Evolutionary conservation across 1,140 invertebrate species (phyloP).

Genomic region (Bactericera cockerelli): DNA sequence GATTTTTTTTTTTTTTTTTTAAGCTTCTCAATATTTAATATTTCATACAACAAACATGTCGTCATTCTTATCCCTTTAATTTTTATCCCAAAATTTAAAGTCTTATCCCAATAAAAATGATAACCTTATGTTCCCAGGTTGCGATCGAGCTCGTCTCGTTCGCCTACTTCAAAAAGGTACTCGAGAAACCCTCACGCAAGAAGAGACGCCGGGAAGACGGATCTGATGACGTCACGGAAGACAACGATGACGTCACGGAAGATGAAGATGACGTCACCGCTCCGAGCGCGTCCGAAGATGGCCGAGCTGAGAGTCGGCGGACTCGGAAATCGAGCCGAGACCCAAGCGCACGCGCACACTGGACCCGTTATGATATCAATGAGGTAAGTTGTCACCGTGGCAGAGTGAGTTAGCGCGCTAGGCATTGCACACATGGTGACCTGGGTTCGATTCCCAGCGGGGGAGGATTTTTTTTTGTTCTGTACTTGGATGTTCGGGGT

Average conservation of each 20-base stretch:
- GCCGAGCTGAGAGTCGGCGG: slow-evolving; percentile 1
- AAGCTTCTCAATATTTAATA: no score
- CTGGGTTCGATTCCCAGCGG: no score
- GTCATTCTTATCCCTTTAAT: no score
- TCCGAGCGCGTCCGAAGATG: not conserved
- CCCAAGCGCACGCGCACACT: not conserved
- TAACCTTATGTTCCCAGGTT: no score
- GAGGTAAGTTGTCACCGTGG: not conserved
- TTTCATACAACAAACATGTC: no score
- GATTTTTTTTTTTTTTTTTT: no score
- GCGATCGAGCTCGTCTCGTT: slow-evolving; percentile 95
- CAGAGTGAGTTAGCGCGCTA: no score
- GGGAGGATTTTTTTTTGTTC: no score
- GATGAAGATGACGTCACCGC: slow-evolving; percentile 16
- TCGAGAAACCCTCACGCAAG: slow-evolving; percentile 57
- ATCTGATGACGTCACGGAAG: slow-evolving; percentile 19
- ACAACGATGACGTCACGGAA: slow-evolving; percentile 13
- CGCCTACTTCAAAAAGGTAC: slow-evolving; percentile 91
- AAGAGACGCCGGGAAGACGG: slow-evolving; percentile 38
- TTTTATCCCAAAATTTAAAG: no score
- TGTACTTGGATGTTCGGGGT: no score
- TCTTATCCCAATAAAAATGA: no score
- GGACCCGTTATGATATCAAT: slow-evolving; percentile 1
- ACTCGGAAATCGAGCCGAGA: not conserved
- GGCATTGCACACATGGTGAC: no score